Evolutionary conservation across 23 tunicate species (phyloP), one percentile per base, ranked within the genome.

Genomic region (Halocynthia roretzi): DNA sequence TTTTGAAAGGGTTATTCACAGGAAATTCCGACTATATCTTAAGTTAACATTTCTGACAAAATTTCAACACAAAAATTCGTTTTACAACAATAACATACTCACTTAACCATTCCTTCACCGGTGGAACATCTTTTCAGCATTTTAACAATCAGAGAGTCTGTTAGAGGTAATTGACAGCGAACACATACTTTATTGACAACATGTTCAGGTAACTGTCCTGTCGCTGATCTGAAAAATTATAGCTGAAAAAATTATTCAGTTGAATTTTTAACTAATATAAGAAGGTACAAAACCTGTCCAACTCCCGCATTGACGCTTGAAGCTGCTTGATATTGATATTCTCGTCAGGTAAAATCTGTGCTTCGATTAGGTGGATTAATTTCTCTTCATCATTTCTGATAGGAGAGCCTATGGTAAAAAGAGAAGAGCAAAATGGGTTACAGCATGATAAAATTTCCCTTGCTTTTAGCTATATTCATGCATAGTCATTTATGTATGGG

Each of bases 121-220:
- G 82, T 89, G 23, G 84, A 88, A 14, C 88, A 70, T 50, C 70
- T 73, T 76, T 80, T 85, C 48, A 89, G 73, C 88, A 89, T 78
- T 51, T 80, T 84, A 50, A 78, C 53, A 55, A 89, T 31, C 14
- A 89, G 68, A 7, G 96, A 89, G 56, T 72, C 67, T 6, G 96
- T 83, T 18, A 89, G 78, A 61, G 96, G 96, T 11, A 89, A 52
- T 60, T 82, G 85, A 17, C 63, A 63, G 22, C 70, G 72, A 7
- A 89, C 79, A 71, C 88, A 89, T 52, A 71, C 60, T 56, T 54
- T 31, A 53, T 84, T 60, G 44, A 89, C 75, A 8, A 70, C 80
- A 66, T 84, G 81, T n/a, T 84, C 80, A n/a, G 62, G 74, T 7
- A 89, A 57, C 31, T 81, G 76, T 7, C 82, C 77, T 61, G 80